phyloP scores from a whole-genome alignment of 2,113 vertebrate genomes.

The Poicephalus meyeri region DNA sequence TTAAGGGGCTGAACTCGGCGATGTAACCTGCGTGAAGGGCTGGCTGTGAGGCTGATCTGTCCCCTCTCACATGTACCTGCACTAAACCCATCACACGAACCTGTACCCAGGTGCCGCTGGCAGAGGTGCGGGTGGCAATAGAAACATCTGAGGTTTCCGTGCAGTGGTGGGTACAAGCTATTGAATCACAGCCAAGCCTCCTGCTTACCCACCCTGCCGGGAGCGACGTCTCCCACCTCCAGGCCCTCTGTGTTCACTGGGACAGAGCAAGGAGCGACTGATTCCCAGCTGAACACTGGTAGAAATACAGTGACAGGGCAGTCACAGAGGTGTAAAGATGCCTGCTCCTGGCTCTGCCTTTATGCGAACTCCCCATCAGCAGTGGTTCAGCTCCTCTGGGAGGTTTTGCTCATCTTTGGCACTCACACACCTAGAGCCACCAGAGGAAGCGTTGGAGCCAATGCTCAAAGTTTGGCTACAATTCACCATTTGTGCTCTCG shows the following conservation, averaged over 20 bases:
- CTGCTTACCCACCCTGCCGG: neutral
- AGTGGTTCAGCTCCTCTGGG: accelerated
- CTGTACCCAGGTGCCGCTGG: accelerated
- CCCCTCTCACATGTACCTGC: accelerated
- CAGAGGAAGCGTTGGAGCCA: neutral
- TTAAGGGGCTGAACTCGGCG: neutral
- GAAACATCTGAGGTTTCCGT: neutral
- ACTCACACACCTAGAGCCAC: neutral
- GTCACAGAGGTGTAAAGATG: accelerated
- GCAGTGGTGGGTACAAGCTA: neutral
- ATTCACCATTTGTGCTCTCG: accelerated
- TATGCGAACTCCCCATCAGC: accelerated
- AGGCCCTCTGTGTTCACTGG: accelerated
- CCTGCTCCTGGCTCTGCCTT: neutral
- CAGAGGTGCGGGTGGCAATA: accelerated
- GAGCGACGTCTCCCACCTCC: neutral
- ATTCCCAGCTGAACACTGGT: accelerated
- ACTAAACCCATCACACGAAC: accelerated
- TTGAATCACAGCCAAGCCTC: neutral
- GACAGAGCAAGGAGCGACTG: accelerated
- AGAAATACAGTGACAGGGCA: too few species aligned
- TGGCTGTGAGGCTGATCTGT: neutral
- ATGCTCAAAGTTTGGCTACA: accelerated
- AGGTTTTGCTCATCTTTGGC: neutral
- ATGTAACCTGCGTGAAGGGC: neutral